Evolutionary conservation across 2,113 vertebrate species (phyloP).

Genomic region (Toxostoma redivivum): DNA sequence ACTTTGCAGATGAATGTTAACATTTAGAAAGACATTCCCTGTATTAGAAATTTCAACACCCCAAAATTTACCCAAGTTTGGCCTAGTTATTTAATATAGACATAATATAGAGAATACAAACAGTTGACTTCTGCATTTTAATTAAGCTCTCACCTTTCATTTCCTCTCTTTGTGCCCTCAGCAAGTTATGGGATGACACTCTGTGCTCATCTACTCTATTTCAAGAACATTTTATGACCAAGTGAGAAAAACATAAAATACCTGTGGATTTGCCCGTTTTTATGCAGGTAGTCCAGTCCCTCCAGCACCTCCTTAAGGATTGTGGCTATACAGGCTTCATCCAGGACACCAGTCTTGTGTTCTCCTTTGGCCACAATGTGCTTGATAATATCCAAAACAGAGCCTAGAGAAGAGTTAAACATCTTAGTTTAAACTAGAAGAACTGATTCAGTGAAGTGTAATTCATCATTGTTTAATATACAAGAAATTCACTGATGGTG

Average conservation of each 20-base stretch:
- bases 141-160: background rate
- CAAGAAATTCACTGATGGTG: background rate
- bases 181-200: background rate
- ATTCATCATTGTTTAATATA: background rate
- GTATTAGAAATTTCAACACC: background rate
- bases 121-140: background rate
- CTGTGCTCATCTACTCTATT: background rate
- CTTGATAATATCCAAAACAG: constrained; percentile 94
- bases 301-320: constrained; percentile 92
- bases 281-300: constrained; percentile 92
- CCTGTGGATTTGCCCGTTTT: constrained; percentile 96
- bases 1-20: background rate
- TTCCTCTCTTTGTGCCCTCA: background rate
- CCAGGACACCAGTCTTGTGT: constrained; percentile 90
- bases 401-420: constrained; percentile 72
- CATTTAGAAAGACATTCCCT: background rate
- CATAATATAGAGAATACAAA: background rate
- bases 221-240: background rate
- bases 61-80: background rate
- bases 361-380: constrained; percentile 91
- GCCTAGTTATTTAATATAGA: background rate
- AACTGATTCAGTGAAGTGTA: background rate
- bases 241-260: constrained; percentile 39
- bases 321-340: constrained; percentile 88
- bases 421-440: background rate